phyloP scores from a whole-genome alignment of 2,113 vertebrate species.

The Trinectes maculatus region DNA sequence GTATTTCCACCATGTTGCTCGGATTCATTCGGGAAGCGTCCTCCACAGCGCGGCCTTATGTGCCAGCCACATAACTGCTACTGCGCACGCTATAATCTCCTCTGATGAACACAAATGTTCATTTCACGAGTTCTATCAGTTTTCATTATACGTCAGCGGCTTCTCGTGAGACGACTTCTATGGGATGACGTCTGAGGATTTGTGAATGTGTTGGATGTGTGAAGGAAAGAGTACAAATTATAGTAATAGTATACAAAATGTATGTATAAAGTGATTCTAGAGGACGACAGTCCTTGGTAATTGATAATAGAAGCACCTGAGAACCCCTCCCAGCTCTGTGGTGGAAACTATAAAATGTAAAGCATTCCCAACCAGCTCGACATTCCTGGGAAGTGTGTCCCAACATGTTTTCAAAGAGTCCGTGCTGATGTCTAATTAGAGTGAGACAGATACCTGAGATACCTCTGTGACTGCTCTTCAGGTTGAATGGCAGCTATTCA shows the following conservation, averaged over 20 bases:
- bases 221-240: background rate
- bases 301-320: constrained; percentile 21
- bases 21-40: constrained; percentile 23
- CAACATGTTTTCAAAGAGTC: constrained; percentile 38
- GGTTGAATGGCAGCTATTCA: constrained; percentile 45
- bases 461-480: constrained; percentile 38
- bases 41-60: constrained; percentile 7
- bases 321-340: constrained; percentile 17
- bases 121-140: constrained; percentile 30
- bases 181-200: constrained; percentile 32
- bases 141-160: constrained; percentile 43
- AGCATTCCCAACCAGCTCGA: constrained; percentile 45
- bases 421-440: constrained; percentile 42
- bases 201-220: constrained; percentile 4
- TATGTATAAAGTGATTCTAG: constrained; percentile 21
- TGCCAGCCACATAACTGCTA: constrained; percentile 26
- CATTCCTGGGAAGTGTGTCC: constrained; percentile 65
- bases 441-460: constrained; percentile 43
- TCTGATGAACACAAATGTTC: constrained; percentile 30
- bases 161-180: constrained; percentile 20
- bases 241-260: constrained; percentile 17
- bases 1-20: constrained; percentile 24
- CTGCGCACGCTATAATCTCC: constrained; percentile 23
- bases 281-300: constrained; percentile 5
- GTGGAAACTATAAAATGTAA: constrained; percentile 21